Evolutionary conservation across 1,140 invertebrate species (phyloP).

Genomic region (Leptopilina boulardi): DNA sequence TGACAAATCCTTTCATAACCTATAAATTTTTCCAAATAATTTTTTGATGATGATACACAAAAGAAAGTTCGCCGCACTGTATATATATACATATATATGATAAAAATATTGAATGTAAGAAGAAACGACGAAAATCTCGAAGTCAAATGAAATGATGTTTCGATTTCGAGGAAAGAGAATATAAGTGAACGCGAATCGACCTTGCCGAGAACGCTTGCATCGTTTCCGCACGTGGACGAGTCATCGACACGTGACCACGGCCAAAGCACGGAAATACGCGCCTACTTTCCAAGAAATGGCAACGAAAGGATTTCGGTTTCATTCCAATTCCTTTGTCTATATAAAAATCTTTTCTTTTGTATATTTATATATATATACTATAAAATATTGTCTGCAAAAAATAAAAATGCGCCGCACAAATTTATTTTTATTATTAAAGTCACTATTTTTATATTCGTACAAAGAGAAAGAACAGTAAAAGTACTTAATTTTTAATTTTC

Average conservation of each 20-base stretch:
- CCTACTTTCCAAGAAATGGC: slow-evolving; percentile 22
- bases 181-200: not conserved
- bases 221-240: slow-evolving; percentile 24
- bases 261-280: slow-evolving; percentile 32
- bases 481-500: no score
- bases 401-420: no score
- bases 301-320: slow-evolving; percentile 24
- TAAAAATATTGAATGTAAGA: no score
- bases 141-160: not conserved
- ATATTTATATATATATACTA: no score
- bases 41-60: not conserved
- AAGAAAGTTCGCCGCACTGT: not conserved
- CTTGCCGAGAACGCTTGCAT: slow-evolving; percentile 10
- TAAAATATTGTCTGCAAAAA: not conserved
- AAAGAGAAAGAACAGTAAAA: no score
- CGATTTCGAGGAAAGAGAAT: not conserved
- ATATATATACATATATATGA: no score
- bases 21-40: not conserved
- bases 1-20: not conserved
- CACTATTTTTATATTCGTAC: no score
- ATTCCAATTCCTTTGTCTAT: slow-evolving; percentile 30
- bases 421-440: no score
- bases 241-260: slow-evolving; percentile 30
- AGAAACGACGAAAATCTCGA: not conserved
- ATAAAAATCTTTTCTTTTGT: not conserved